Base-by-base conservation (phyloP, 92 coral and sea anemone species). In the Bergia puertoricense region DNA sequence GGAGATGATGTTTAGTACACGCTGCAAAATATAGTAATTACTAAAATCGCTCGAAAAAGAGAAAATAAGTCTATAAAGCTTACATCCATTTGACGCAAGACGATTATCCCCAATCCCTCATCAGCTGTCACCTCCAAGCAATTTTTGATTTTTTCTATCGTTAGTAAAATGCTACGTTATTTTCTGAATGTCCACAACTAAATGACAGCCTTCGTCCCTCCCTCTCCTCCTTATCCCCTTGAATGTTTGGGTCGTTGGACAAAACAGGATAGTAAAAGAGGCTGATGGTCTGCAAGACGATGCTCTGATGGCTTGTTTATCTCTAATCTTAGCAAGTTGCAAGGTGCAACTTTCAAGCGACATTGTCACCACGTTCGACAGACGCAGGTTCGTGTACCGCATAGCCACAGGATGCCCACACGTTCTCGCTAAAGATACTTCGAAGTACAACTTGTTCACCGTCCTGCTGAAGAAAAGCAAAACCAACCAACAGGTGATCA, bases 371-470 rank as follows among this genome's bases (percentile, higher is more conserved):
- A 85, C 92, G 8, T 89, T 92, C 38, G 94, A 92, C 88, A 74
- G 78, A 37, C 80, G 68, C 2, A 45, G 45, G 0, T 92, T 59
- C 82, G 85, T 59, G 14, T 92, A 92, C 88, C 74, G 44, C 74
- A 89, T 56, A 39, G 81, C 90, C 79, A 68, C 79, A 46, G 92
- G 94, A 8, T 92, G 94, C 77, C 85, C 90, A 23, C 92, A 92
- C 76, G 90, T 92, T 38, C 71, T 92, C 22, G 94, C 92, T 20
- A 92, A 86, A 74, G 94, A 92, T 73, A 62, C 88, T 76, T 92
- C 94, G 42, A 86, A 83, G 57, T 89, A 89, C 43, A 89, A 89
- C 38, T 85, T 92, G 36, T 90, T 81, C 36, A 76, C 73, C 30
- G 85, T 90, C 36, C 79, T 90, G 38, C n/a, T 90, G 80, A 86